Base-by-base conservation (phyloP, 30 jellyfish, hydroid and myxozoan genomes). In the Aurelia sp. region DNA sequence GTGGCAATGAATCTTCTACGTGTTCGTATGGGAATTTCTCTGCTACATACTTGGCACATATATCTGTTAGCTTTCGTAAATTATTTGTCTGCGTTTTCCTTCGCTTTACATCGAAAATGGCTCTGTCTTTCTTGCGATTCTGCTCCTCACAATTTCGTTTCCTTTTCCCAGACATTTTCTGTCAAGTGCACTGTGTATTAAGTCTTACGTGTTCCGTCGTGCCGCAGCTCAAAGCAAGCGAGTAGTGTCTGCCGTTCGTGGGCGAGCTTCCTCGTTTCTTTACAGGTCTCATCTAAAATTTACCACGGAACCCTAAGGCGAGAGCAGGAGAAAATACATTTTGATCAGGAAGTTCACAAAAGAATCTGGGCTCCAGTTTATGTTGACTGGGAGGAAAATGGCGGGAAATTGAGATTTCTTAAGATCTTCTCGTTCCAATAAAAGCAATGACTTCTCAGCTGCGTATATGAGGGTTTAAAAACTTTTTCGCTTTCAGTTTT, bases 11-110 rank as follows among this genome's bases (percentile, higher is more conserved):
- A 27, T 81, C 94, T 64, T 94, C 98, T 18, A 94, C 95, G 21
- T 94, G 96, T 62, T 94, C 94, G 55, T 76, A 94, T 17, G 98
- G 91, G 62, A 82, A 94, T 24, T 70, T 84, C 78, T 59, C 96
- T 22, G 98, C 98, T 0, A 89, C 93, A 60, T 67, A 85, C 30
- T 78, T 85, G 18, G 98, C 97, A 72, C 97, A 82, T 9, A 94
- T 82, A 55, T 94, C 98, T 8, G 97, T 63, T 41, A 89, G 48
- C 64, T 74, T 70, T 50, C 79, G 72, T 22, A 70, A 21, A 8
- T 52, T 63, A 2, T 44, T 48, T 7, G 93, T 19, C 11, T 76
- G 62, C 4, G 63, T 27, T 41, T 67, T 73, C 22, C 91, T 71
- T 12, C 91, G 88, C 78, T 82, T 87, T 51, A 20, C 52, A 2